phyloP scores from a whole-genome alignment of 2,888 invertebrate species.

The Hypselothyrea guttata region DNA sequence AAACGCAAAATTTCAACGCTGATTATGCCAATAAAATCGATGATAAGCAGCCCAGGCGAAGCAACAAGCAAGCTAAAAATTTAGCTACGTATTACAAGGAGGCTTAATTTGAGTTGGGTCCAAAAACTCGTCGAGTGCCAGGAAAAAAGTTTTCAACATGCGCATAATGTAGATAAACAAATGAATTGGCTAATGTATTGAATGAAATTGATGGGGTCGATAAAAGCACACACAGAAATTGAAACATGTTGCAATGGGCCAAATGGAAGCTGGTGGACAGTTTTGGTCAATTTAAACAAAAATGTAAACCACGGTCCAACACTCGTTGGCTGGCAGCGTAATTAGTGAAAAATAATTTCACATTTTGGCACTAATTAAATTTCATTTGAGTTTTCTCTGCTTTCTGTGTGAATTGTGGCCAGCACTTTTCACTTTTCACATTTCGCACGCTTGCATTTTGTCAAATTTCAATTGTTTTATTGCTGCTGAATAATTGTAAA shows the following conservation, averaged over 20 bases:
- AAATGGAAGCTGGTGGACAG: conserved; percentile 1
- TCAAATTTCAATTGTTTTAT: conserved; percentile 56
- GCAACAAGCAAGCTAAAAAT: conserved; percentile 52
- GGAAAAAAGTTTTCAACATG: conserved; percentile 38
- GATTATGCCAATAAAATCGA: conserved; percentile 76
- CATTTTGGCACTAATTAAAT: conserved; percentile 67
- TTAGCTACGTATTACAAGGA: conserved; percentile 12
- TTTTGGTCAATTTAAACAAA: conserved; percentile 12
- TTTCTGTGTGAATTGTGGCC: conserved; percentile 30
- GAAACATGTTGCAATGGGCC: no score
- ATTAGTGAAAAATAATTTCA: conserved; percentile 57
- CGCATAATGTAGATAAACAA: conserved; percentile 36
- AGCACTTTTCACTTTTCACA: conserved; percentile 24
- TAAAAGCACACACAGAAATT: conserved; percentile 5
- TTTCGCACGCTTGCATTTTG: conserved; percentile 37
- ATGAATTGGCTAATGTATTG: conserved; percentile 52
- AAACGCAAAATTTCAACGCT: conserved; percentile 66
- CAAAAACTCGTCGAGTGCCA: conserved; percentile 33
- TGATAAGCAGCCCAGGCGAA: conserved; percentile 49
- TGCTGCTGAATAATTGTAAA: conserved; percentile 40
- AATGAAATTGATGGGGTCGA: conserved; percentile 44
- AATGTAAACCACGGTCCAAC: conserved; percentile 20
- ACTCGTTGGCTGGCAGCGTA: conserved; percentile 31
- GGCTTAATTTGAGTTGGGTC: conserved; percentile 48
- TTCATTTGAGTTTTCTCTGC: conserved; percentile 46